Conservation (phyloP, 2,888 invertebrate genomes). For the Antheraea yamamai region DNA sequence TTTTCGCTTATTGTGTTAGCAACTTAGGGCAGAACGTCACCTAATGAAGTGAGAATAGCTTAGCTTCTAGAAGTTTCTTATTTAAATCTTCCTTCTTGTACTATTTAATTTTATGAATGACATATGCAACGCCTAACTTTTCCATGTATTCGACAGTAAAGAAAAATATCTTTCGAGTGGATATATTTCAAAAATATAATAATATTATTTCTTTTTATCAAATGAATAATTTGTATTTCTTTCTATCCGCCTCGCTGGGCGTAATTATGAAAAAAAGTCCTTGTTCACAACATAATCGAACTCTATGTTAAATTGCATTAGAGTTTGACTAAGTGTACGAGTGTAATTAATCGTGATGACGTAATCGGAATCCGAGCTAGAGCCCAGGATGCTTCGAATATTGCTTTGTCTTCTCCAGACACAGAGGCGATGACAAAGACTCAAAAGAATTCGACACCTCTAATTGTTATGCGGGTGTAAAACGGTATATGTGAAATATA, state of each 20-base stretch:
- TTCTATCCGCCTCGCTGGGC: background rate
- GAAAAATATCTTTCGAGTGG: background rate
- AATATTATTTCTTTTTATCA: background rate
- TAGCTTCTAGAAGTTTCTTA: background rate
- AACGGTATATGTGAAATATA: too few relatives aligned
- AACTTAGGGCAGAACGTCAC: background rate
- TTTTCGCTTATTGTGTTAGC: background rate
- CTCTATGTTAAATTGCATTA: background rate
- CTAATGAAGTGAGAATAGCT: background rate
- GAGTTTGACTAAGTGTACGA: background rate
- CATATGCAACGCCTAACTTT: background rate
- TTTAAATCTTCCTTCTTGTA: background rate
- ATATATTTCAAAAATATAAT: background rate
- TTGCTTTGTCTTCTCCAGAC: too few relatives aligned
- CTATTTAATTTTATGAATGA: background rate
- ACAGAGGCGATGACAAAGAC: too few relatives aligned
- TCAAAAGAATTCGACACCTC: too few relatives aligned
- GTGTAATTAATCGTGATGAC: background rate
- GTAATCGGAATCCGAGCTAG: too few relatives aligned
- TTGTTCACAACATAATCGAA: background rate
- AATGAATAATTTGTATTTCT: too few relatives aligned
- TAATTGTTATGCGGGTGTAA: too few relatives aligned
- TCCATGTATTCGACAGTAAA: background rate
- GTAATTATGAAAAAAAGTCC: background rate
- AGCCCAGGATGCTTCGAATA: too few relatives aligned